A percentile compares a stretch with the other conserved stretches of the same genome.
phyloP scores from a whole-genome alignment of 2,113 vertebrate genomes.

The Thunnus thynnus region DNA sequence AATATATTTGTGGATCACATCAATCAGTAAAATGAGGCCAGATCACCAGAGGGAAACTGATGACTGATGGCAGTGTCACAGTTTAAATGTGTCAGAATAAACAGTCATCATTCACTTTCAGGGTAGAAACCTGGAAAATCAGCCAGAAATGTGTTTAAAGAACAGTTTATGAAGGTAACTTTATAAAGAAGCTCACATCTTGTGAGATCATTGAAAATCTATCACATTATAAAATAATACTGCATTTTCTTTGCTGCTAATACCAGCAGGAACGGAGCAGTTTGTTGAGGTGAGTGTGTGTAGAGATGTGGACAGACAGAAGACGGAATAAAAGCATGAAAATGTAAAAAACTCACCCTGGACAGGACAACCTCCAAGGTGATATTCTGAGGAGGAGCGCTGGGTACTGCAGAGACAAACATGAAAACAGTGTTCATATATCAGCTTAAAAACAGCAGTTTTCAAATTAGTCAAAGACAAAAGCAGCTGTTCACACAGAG shows the following conservation, averaged over 20 bases:
- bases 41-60: slow-evolving; percentile 32
- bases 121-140: not conserved
- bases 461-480: not conserved
- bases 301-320: not conserved
- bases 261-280: not conserved
- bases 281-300: not conserved
- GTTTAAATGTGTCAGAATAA: slow-evolving; percentile 31
- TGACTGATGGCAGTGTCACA: slow-evolving; percentile 53
- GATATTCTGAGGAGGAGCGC: slow-evolving; percentile 78
- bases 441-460: not conserved
- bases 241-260: no score
- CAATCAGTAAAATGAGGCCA: slow-evolving; percentile 58
- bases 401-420: slow-evolving; percentile 65
- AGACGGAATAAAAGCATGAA: not conserved
- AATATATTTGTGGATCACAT: slow-evolving; percentile 18
- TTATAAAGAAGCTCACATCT: not conserved
- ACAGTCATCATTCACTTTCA: slow-evolving; percentile 12
- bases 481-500: not conserved
- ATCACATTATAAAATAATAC: no score
- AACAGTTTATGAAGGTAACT: not conserved
- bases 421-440: not conserved
- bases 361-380: slow-evolving; percentile 76
- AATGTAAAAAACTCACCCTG: slow-evolving; percentile 65
- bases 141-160: not conserved
- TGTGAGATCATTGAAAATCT: no score